A percentile compares a stretch with the other conserved stretches of the same genome.
Evolutionary conservation across 1,140 invertebrate genomes (phyloP).

Genomic region (Heliconius nattereri): DNA sequence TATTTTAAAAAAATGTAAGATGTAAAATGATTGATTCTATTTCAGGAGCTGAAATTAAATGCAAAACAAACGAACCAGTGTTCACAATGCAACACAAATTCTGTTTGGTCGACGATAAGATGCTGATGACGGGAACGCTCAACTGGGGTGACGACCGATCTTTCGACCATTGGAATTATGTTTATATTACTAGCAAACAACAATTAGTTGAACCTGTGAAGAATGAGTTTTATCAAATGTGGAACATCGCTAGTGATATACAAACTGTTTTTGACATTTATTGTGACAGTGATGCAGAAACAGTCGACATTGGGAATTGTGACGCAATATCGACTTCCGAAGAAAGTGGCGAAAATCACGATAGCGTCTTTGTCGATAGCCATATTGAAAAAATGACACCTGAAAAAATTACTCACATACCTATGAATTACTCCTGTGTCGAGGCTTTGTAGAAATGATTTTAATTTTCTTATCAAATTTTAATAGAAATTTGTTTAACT

Average conservation of each 20-base stretch:
- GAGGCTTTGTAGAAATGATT: neutral
- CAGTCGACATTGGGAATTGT: constrained; percentile 44
- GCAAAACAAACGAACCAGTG: constrained; percentile 53
- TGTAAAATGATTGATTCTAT: constrained; percentile 25
- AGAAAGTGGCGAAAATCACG: constrained; percentile 35
- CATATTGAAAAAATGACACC: constrained; percentile 30
- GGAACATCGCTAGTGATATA: constrained; percentile 55
- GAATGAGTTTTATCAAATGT: constrained; percentile 69
- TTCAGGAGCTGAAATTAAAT: constrained; percentile 74
- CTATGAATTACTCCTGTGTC: constrained; percentile 1
- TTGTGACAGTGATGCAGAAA: constrained; percentile 53
- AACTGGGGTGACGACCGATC: constrained; percentile 75
- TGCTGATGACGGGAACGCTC: constrained; percentile 74
- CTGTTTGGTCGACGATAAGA: constrained; percentile 69
- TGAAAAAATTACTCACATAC: constrained; percentile 13
- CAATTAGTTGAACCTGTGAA: constrained; percentile 67
- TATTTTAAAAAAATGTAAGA: neutral
- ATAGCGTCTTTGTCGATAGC: constrained; percentile 18
- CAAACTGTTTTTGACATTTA: constrained; percentile 42
- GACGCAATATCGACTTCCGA: constrained; percentile 46
- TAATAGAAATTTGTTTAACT: neutral
- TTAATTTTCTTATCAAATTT: neutral
- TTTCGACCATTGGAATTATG: constrained; percentile 75
- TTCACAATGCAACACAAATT: constrained; percentile 74
- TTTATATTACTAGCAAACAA: constrained; percentile 69